These are phyloP conservation scores for Onychostruthus taczanowskii DNA, from an alignment of 2,113 vertebrate genomes.

Conservation along the genomic window DNA sequence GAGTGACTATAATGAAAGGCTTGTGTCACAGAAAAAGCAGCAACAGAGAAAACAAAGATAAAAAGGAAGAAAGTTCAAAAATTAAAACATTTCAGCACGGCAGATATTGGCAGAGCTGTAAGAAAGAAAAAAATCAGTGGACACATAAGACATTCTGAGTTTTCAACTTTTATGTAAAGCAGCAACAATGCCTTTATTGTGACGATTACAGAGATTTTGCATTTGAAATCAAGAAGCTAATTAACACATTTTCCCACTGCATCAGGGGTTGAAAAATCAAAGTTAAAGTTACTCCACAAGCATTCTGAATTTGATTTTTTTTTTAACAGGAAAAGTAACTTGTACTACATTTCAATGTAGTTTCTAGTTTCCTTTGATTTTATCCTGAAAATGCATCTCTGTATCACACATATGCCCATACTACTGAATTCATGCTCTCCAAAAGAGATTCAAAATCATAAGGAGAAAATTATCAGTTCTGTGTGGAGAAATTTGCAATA, in stretches of 20 bases:
- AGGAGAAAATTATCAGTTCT: background rate
- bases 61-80: constrained; percentile 80
- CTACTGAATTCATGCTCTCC: background rate
- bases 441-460: background rate
- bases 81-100: constrained; percentile 83
- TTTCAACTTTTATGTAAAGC: constrained; percentile 73
- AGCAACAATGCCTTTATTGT: constrained; percentile 63
- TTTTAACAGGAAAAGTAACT: constrained; percentile 20
- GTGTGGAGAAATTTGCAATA: background rate
- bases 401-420: background rate
- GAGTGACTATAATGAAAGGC: constrained; percentile 83
- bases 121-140: constrained; percentile 77
- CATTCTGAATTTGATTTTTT: background rate
- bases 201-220: constrained; percentile 49
- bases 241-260: constrained; percentile 49
- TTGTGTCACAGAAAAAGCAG: constrained; percentile 82
- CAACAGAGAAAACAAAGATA: constrained; percentile 82
- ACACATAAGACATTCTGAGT: constrained; percentile 68
- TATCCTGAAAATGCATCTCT: background rate
- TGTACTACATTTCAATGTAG: background rate
- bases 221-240: constrained; percentile 60
- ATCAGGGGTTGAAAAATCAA: constrained; percentile 63
- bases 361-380: constrained; percentile 3
- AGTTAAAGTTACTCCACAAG: constrained; percentile 1
- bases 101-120: constrained; percentile 82